phyloP scores from a whole-genome alignment of 2,797 vertebrate species.

The Mormyrops attenuatus region DNA sequence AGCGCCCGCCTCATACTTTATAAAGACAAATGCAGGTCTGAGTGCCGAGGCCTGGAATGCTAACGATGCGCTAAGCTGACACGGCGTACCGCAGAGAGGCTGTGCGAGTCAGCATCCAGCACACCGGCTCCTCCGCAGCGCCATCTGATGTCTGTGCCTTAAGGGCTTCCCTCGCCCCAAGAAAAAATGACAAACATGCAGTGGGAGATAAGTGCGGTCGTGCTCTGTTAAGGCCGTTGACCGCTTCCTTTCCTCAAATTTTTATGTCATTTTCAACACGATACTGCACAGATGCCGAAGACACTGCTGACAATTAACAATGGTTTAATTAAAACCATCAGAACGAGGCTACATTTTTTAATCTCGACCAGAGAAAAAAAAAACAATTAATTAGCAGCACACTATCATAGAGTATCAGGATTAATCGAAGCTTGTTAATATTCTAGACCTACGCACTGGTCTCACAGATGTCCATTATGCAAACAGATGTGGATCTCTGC shows the following conservation, averaged over 20 bases:
- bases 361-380: not conserved
- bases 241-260: not conserved
- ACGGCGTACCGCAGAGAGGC: not conserved
- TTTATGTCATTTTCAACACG: not conserved
- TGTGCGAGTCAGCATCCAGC: not conserved
- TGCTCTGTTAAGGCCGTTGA: not conserved
- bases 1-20: slow-evolving; percentile 3
- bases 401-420: not conserved
- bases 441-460: not conserved
- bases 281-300: not conserved
- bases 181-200: not conserved
- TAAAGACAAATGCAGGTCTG: slow-evolving; percentile 5
- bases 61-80: not conserved
- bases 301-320: not conserved
- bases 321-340: not conserved
- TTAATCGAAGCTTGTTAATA: not conserved
- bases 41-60: not conserved
- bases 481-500: slow-evolving; percentile 2
- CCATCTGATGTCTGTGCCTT: not conserved
- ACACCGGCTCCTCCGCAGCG: not conserved
- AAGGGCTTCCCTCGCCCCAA: not conserved
- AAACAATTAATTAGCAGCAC: not conserved
- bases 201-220: not conserved
- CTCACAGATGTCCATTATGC: not conserved
- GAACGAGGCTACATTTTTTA: not conserved